Conservation (phyloP, 2,888 invertebrate genomes). For the Blastobasis adustella region DNA sequence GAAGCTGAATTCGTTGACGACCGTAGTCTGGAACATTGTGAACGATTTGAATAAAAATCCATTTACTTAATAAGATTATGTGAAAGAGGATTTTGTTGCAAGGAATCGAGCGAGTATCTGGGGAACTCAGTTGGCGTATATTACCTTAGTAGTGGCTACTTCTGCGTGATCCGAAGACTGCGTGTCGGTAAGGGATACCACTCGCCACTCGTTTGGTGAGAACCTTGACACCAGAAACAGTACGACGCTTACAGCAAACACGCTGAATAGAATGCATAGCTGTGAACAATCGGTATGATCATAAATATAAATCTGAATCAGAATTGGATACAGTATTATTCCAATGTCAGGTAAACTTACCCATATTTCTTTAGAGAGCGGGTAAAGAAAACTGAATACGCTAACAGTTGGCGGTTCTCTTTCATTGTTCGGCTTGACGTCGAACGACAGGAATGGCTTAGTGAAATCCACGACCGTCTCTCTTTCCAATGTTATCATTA, state of each 20-base stretch:
- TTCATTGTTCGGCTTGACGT: constrained; percentile 95
- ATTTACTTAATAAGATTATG: constrained; percentile 6
- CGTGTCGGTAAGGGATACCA: constrained; percentile 62
- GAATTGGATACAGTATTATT: no score
- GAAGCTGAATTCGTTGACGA: constrained; percentile 95
- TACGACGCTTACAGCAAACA: constrained; percentile 94
- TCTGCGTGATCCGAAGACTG: constrained; percentile 41
- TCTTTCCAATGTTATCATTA: constrained; percentile 94
- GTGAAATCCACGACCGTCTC: constrained; percentile 97
- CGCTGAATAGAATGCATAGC: constrained; percentile 86
- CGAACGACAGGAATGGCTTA: constrained; percentile 97
- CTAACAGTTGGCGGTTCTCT: constrained; percentile 84
- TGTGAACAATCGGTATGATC: constrained; percentile 26
- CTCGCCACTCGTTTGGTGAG: constrained; percentile 96
- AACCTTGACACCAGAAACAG: constrained; percentile 96
- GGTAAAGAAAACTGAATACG: constrained; percentile 97
- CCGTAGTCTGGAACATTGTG: constrained; percentile 68
- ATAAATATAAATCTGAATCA: not conserved
- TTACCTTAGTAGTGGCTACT: constrained; percentile 39
- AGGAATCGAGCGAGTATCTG: not conserved
- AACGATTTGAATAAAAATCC: constrained; percentile 17
- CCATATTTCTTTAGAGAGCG: constrained; percentile 97
- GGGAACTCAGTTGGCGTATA: not conserved
- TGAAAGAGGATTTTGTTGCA: constrained; percentile 1
- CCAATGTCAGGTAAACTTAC: constrained; percentile 69